Evolutionary conservation across 2,888 invertebrate species (phyloP).

Genomic region (Eupithecia insigniata): DNA sequence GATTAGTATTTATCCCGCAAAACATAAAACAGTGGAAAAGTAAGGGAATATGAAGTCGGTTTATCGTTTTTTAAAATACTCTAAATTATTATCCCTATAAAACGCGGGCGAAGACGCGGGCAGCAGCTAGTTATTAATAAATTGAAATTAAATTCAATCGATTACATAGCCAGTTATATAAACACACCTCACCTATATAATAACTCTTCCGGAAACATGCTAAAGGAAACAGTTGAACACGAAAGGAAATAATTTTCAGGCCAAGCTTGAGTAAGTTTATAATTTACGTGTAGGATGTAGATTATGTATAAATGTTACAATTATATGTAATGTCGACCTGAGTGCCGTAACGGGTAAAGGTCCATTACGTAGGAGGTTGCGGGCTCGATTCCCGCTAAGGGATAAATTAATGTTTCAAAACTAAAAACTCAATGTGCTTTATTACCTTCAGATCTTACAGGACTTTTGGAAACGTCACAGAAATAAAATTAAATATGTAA

Average conservation of each 20-base stretch:
- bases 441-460: too few relatives aligned
- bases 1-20: too few relatives aligned
- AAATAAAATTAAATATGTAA: too few relatives aligned
- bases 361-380: neutral
- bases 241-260: slow-evolving; percentile 13
- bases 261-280: neutral
- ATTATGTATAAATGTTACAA: neutral
- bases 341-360: neutral
- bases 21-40: too few relatives aligned
- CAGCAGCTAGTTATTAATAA: too few relatives aligned
- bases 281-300: neutral
- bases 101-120: too few relatives aligned
- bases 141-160: neutral
- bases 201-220: neutral
- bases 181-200: neutral
- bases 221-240: slow-evolving; percentile 6
- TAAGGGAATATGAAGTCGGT: too few relatives aligned
- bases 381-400: neutral
- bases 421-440: too few relatives aligned
- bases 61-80: too few relatives aligned
- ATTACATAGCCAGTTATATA: neutral
- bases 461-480: too few relatives aligned
- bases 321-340: neutral
- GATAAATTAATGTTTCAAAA: too few relatives aligned
- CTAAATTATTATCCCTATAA: too few relatives aligned